phyloP scores from a whole-genome alignment of 1,140 invertebrate species.

The Vanessa atalanta region DNA sequence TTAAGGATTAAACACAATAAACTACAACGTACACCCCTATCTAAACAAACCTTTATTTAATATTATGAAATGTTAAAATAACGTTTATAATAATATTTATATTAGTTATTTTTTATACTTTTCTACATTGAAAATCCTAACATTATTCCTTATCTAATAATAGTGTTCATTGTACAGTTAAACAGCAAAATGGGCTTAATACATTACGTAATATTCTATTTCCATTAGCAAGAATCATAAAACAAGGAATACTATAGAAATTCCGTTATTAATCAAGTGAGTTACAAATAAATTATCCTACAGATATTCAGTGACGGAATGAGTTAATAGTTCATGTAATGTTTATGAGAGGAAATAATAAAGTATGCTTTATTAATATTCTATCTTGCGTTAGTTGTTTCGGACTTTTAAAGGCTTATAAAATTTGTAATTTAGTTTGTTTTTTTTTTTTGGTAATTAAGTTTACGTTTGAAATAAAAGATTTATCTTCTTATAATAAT shows the following conservation, averaged over 20 bases:
- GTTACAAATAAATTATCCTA: background rate
- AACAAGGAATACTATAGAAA: background rate
- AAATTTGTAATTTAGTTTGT: no score
- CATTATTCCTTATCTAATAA: background rate
- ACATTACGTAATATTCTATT: background rate
- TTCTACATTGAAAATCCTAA: background rate
- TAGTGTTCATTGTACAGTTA: background rate
- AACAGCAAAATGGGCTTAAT: background rate
- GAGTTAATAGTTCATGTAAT: conserved; percentile 6
- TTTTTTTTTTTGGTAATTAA: no score
- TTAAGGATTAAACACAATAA: no score
- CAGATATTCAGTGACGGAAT: background rate
- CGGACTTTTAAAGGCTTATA: no score
- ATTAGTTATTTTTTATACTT: no score
- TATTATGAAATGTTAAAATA: no score
- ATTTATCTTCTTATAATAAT: no score
- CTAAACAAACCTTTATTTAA: no score
- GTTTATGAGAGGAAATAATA: background rate
- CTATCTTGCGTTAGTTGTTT: no score
- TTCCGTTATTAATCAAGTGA: background rate
- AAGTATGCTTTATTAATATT: background rate
- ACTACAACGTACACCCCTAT: no score
- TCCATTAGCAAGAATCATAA: background rate
- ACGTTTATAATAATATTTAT: no score
- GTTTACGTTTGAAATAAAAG: no score